Base-by-base conservation (phyloP, 2,888 invertebrate genomes). In the Poecilobothrus nobilitatus region DNA sequence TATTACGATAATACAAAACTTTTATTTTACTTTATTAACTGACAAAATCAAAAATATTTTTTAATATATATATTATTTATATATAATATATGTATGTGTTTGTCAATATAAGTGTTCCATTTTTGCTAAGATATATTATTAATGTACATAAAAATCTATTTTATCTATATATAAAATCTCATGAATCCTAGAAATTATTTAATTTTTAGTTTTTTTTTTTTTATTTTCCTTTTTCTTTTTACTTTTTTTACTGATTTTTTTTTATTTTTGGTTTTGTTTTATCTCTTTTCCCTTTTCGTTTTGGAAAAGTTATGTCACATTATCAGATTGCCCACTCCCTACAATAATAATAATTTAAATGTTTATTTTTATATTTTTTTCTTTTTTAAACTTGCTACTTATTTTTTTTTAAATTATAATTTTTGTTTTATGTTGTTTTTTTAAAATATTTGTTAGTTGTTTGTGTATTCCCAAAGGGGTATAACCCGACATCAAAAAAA, bases 21-120 rank as follows among this genome's bases (percentile, higher is more conserved):
- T 53, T 53, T 53, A 53, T 53, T 9, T 53, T 53, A 53, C 53
- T 53, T 53, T 53, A 53, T 53, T 53, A 53, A 41, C 41, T 41
- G 41, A 41, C 41, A 41, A 41, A 41, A 41, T 2, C 41, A 41
- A 41, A 41, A 12, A n/a, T n/a, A n/a, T n/a, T 41, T 41, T 15
- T 41, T 41, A 12, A 12, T 41, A 15, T 41, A n/a, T n/a, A n/a
- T 41, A 27, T 41, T 41, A 41, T 41, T 5, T 15, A 8, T 12
- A 6, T 41, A 41, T 41, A 3, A 41, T 41, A 6, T 41, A 41
- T 41, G 15, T 27, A 41, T 41, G 9, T 41, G 9, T 41, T 12
- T 41, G 2, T 41, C 2, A 12, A 41, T 41, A 41, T 41, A 41
- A 2, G 41, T 41, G 7, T 41, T 9, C 41, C 1, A 12, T 41